Evolutionary conservation across 2,888 invertebrate species (phyloP).

Genomic region (Thera obeliscata): DNA sequence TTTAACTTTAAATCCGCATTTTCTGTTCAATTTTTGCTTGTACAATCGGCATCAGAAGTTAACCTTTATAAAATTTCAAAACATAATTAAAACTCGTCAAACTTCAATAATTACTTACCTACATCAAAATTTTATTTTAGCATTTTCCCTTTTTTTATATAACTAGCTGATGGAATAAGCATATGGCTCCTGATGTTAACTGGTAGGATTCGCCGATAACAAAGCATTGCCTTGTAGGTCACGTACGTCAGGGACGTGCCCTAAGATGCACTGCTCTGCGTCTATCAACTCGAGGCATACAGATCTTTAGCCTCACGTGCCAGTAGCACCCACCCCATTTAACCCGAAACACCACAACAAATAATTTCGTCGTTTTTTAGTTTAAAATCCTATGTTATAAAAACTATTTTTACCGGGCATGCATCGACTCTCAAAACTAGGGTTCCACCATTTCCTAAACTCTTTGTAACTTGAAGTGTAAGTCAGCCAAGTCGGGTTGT

Average conservation of each 20-base stretch:
- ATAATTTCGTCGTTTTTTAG: neutral
- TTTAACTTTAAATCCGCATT: constrained; percentile 50
- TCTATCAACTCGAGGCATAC: no score
- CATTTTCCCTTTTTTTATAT: no score
- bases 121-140: neutral
- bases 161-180: no score
- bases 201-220: no score
- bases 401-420: constrained; percentile 24
- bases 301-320: no score
- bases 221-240: no score
- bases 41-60: constrained; percentile 10
- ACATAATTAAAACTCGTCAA: no score
- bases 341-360: no score
- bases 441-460: constrained; percentile 71
- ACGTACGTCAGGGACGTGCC: no score
- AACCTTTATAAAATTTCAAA: neutral
- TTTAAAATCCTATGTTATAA: constrained; percentile 4
- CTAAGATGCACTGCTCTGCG: no score
- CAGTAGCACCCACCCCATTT: no score
- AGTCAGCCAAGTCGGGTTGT: constrained; percentile 53
- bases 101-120: neutral
- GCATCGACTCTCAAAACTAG: constrained; percentile 53
- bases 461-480: constrained; percentile 40
- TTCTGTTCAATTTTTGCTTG: constrained; percentile 33
- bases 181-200: no score